A percentile compares a stretch with the other conserved stretches of the same genome.
phyloP scores from a whole-genome alignment of 1,140 invertebrate genomes.

The Lethrus apterus region DNA sequence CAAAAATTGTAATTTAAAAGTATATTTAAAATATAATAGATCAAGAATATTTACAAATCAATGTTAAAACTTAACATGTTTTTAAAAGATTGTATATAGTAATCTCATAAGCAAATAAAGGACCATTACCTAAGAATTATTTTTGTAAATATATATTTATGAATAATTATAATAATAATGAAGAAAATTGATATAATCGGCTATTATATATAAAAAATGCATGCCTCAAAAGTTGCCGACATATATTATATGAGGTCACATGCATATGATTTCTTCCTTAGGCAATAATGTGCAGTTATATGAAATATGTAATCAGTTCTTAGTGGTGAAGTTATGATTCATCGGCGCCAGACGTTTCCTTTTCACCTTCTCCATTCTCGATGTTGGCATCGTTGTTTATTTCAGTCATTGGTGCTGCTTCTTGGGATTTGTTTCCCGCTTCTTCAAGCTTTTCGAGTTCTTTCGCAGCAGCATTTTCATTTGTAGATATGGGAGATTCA shows the following conservation, averaged over 20 bases:
- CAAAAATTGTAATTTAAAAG: slow-evolving; percentile 6
- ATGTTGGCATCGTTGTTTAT: slow-evolving; percentile 11
- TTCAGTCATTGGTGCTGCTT: slow-evolving; percentile 9
- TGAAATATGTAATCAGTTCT: slow-evolving; percentile 9
- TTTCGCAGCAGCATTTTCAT: slow-evolving; percentile 11
- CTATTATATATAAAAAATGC: slow-evolving; percentile 7
- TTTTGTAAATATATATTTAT: slow-evolving; percentile 5
- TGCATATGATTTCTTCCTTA: too few species aligned
- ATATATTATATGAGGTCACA: background rate
- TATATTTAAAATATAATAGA: slow-evolving; percentile 16
- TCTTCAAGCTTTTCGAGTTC: slow-evolving; percentile 4
- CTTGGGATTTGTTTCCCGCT: slow-evolving; percentile 10
- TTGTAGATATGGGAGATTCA: background rate
- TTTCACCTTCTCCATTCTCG: slow-evolving; percentile 12
- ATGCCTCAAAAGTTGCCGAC: background rate
- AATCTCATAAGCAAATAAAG: slow-evolving; percentile 4
- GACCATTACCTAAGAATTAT: slow-evolving; percentile 9
- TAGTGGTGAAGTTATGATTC: slow-evolving; percentile 7
- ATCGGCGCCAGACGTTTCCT: slow-evolving; percentile 10
- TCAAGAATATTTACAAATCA: slow-evolving; percentile 15
- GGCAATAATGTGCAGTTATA: slow-evolving; percentile 9
- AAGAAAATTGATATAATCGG: slow-evolving; percentile 4
- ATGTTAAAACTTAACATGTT: slow-evolving; percentile 4
- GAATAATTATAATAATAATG: slow-evolving; percentile 4
- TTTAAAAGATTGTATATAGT: background rate